phyloP scores from a whole-genome alignment of 2,797 vertebrate species.

The Sebastes kiyomatsui region DNA sequence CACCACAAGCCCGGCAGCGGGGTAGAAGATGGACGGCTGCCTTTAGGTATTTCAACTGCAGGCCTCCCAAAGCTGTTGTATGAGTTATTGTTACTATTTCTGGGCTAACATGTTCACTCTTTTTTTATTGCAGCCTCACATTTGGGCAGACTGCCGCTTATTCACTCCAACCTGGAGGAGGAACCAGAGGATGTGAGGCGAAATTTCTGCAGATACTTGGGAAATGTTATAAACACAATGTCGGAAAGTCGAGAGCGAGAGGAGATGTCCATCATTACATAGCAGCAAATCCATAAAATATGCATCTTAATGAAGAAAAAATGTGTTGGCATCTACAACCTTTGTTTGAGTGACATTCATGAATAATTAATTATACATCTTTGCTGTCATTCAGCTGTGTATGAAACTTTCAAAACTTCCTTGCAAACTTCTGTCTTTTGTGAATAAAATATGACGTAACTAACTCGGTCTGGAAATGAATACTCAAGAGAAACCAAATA shows the following conservation, averaged over 20 bases:
- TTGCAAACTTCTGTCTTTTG: not conserved
- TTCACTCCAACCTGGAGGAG: conserved; percentile 95
- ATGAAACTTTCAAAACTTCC: not conserved
- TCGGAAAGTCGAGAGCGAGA: conserved; percentile 93
- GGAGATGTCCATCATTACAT: conserved; percentile 95
- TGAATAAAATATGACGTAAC: conserved; percentile 21
- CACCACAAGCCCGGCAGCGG: conserved; percentile 93
- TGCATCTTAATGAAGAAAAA: not conserved
- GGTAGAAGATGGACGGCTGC: conserved; percentile 73
- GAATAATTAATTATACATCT: not conserved
- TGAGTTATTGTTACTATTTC: not conserved
- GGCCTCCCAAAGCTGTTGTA: not conserved
- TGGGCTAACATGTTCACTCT: conserved; percentile 10
- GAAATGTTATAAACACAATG: conserved; percentile 84
- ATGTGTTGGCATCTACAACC: not conserved
- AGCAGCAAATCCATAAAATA: conserved; percentile 25
- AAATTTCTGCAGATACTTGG: conserved; percentile 91
- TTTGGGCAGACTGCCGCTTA: conserved; percentile 86
- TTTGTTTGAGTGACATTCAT: not conserved
- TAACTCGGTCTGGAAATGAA: not conserved
- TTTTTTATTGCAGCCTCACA: conserved; percentile 81
- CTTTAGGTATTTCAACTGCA: conserved; percentile 82
- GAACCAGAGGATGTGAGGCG: conserved; percentile 90
- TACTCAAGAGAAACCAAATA: not conserved
- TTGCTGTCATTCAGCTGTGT: not conserved